phyloP scores from a whole-genome alignment of 2,113 vertebrate species.

The Hippocampus abdominalis region DNA sequence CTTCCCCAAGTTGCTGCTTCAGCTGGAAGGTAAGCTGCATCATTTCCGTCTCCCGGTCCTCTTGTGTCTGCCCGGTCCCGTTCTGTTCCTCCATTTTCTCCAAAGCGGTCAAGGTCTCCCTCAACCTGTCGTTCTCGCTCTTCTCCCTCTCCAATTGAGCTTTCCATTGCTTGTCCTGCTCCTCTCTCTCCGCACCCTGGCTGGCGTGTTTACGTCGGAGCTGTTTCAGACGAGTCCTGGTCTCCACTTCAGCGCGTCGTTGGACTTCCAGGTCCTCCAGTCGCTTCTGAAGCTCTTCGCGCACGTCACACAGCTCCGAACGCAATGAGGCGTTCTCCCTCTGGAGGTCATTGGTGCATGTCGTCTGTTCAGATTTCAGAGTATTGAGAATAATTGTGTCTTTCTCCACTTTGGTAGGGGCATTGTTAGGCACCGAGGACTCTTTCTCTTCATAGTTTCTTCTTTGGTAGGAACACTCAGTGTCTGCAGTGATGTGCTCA shows the following conservation, averaged over 20 bases:
- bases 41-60: slow-evolving; percentile 57
- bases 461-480: slow-evolving; percentile 24
- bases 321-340: slow-evolving; percentile 58
- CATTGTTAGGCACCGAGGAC: neutral
- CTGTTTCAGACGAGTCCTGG: slow-evolving; percentile 72
- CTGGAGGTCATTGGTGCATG: slow-evolving; percentile 44
- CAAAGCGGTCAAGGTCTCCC: slow-evolving; percentile 47
- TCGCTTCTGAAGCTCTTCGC: slow-evolving; percentile 62
- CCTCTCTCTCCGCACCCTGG: slow-evolving; percentile 50
- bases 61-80: slow-evolving; percentile 18
- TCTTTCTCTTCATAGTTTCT: slow-evolving; percentile 12
- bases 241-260: slow-evolving; percentile 68
- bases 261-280: slow-evolving; percentile 73
- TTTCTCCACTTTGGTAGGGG: neutral
- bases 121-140: slow-evolving; percentile 52
- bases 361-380: neutral
- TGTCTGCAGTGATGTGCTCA: slow-evolving; percentile 58
- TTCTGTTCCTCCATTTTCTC: slow-evolving; percentile 33
- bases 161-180: slow-evolving; percentile 54
- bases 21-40: slow-evolving; percentile 62
- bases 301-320: slow-evolving; percentile 60
- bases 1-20: slow-evolving; percentile 57
- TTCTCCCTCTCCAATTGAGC: slow-evolving; percentile 67
- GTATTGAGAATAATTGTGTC: neutral
- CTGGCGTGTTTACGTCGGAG: slow-evolving; percentile 65